Percentiles rank a stretch among this genome's conserved stretches.
These are phyloP conservation scores for Leucophenga montana DNA, from an alignment of 2,888 invertebrate genomes.

Conservation along the genomic window DNA sequence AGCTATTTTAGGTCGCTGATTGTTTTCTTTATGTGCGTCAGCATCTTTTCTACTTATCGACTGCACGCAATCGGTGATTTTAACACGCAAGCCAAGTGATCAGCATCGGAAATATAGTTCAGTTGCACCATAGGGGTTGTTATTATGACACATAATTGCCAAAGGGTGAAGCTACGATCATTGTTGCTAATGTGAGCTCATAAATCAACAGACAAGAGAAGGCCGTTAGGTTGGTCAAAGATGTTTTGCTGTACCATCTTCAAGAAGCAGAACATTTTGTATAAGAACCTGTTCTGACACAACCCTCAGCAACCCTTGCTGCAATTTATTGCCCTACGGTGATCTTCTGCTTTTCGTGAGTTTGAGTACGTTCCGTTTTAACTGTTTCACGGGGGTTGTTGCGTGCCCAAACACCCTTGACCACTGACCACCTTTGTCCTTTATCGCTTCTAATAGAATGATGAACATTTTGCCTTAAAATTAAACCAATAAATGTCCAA, in stretches of 20 bases:
- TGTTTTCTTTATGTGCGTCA: not conserved
- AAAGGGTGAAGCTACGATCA: not conserved
- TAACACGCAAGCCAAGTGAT: constrained; percentile 8
- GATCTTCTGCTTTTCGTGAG: not conserved
- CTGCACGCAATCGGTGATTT: constrained; percentile 21
- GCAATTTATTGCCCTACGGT: not conserved
- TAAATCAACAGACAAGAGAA: constrained; percentile 14
- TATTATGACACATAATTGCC: not conserved
- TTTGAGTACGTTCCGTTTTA: not conserved
- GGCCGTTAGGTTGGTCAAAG: constrained; percentile 15
- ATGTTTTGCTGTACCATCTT: constrained; percentile 16
- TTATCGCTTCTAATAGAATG: constrained; percentile 8
- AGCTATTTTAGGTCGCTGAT: constrained; percentile 6
- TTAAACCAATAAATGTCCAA: constrained; percentile 12
- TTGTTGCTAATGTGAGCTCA: constrained; percentile 21
- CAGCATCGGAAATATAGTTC: not conserved
- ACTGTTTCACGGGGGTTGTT: constrained; percentile 1
- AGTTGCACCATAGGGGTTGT: not conserved
- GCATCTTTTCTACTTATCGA: not conserved
- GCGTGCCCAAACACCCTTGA: not conserved
- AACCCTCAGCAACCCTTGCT: not conserved
- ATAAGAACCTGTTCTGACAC: constrained; percentile 9
- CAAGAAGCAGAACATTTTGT: not conserved
- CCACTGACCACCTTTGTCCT: constrained; percentile 5
- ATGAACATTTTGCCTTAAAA: constrained; percentile 15